Percentiles rank a stretch among this genome's conserved stretches.
Conservation (phyloP, 1,140 invertebrate species). For the Ips typographus region DNA sequence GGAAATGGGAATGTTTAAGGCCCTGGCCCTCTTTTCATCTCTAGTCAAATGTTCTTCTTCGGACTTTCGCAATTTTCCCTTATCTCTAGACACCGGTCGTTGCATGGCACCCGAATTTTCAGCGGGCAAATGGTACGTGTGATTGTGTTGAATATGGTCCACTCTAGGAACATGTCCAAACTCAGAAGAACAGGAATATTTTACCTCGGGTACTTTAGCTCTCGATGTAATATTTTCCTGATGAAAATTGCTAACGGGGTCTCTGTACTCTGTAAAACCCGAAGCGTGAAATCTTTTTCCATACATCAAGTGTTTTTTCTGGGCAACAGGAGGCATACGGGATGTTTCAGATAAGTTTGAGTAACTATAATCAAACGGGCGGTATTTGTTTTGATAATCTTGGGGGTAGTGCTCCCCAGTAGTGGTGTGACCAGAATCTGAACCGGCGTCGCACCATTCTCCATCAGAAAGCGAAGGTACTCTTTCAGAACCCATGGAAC, state of each 20-base stretch:
- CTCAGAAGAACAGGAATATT: constrained; percentile 50
- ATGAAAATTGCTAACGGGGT: constrained; percentile 43
- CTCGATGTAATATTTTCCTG: no score
- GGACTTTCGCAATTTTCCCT: constrained; percentile 56
- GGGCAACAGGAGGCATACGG: no score
- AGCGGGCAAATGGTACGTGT: constrained; percentile 78
- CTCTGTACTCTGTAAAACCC: constrained; percentile 65
- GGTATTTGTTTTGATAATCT: constrained; percentile 68
- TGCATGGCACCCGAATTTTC: constrained; percentile 71
- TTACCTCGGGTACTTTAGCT: no score
- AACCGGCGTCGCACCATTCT: constrained; percentile 85
- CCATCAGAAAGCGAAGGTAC: constrained; percentile 83
- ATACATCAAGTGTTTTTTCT: no score
- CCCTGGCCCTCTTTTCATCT: constrained; percentile 81
- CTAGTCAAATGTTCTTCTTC: constrained; percentile 73
- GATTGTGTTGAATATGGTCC: constrained; percentile 75
- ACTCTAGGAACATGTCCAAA: constrained; percentile 62
- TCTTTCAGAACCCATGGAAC: constrained; percentile 63
- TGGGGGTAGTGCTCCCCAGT: constrained; percentile 60
- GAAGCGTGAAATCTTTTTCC: constrained; percentile 76
- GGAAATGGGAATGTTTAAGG: constrained; percentile 77
- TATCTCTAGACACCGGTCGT: constrained; percentile 69
- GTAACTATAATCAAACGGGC: constrained; percentile 76
- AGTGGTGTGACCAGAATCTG: constrained; percentile 74
- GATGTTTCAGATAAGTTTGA: constrained; percentile 51